These are phyloP conservation scores for Pedicia rivosa DNA, from an alignment of 2,888 invertebrate genomes.

Conservation along the genomic window DNA sequence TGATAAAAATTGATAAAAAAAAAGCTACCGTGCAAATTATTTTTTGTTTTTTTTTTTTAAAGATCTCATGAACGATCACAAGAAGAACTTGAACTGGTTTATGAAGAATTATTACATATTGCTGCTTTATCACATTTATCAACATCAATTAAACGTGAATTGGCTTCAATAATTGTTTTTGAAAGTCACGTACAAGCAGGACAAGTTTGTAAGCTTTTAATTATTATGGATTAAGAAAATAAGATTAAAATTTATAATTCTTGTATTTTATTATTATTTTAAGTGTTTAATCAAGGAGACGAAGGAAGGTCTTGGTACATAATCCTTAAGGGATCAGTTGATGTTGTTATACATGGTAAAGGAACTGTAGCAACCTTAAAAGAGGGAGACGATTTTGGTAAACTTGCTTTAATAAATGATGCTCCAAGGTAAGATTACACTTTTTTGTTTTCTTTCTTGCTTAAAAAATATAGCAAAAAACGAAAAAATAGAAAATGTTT, in stretches of 20 bases:
- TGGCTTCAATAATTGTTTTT: constrained; percentile 62
- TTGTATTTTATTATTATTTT: background rate
- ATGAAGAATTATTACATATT: constrained; percentile 67
- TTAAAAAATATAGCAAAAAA: constrained; percentile 1
- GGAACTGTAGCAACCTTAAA: constrained; percentile 65
- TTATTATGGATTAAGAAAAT: background rate
- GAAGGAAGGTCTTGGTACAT: constrained; percentile 76
- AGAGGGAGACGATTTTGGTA: constrained; percentile 79
- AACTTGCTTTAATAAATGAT: constrained; percentile 70
- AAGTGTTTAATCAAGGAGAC: constrained; percentile 73
- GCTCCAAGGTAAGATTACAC: constrained; percentile 49
- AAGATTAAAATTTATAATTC: background rate
- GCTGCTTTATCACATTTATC: constrained; percentile 66
- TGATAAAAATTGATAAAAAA: no score
- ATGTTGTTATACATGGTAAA: constrained; percentile 72
- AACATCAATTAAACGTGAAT: constrained; percentile 63
- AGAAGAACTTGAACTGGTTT: constrained; percentile 67
- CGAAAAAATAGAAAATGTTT: constrained; percentile 6
- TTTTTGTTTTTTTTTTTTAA: constrained; percentile 13
- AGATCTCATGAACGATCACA: constrained; percentile 59
- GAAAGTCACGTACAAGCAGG: constrained; percentile 64
- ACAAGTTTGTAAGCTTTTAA: constrained; percentile 48
- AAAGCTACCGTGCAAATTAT: no score
- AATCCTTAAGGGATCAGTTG: constrained; percentile 64
- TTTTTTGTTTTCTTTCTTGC: constrained; percentile 4